Conservation (phyloP, 2,888 invertebrate species). For the Aphidoletes aphidimyza region DNA sequence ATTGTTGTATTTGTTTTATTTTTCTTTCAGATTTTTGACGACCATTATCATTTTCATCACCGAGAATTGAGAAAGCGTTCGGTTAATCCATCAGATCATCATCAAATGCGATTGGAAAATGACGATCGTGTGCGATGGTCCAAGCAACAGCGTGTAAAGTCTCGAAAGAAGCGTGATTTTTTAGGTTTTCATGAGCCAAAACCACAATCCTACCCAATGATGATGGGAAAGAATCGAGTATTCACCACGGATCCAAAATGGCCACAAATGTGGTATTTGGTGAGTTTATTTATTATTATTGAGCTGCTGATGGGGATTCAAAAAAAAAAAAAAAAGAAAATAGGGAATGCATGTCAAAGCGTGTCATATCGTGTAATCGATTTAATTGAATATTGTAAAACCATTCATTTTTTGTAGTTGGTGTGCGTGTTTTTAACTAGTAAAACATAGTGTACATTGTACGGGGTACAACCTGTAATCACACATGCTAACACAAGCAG, state of each 20-base stretch:
- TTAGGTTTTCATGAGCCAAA: constrained; percentile 68
- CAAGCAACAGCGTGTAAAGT: constrained; percentile 82
- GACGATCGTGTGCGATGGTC: constrained; percentile 86
- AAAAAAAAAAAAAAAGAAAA: no score
- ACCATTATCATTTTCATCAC: constrained; percentile 88
- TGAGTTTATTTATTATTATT: constrained; percentile 77
- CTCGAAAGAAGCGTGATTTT: constrained; percentile 83
- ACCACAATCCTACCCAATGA: constrained; percentile 61
- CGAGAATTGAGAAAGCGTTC: constrained; percentile 82
- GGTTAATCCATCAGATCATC: constrained; percentile 74
- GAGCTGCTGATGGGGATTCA: no score
- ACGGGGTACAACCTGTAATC: neutral
- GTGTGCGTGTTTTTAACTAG: neutral
- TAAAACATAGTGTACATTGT: no score
- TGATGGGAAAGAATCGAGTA: constrained; percentile 60
- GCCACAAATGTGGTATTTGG: constrained; percentile 97
- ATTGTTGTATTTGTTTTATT: constrained; percentile 55
- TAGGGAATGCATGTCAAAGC: no score
- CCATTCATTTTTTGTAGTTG: neutral
- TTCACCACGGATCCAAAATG: constrained; percentile 88
- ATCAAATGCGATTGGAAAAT: constrained; percentile 76
- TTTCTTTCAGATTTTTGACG: constrained; percentile 81
- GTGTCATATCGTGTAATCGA: neutral
- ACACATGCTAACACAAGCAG: neutral
- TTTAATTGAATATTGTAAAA: no score